These are phyloP conservation scores for Tenthredo mesomela DNA, from an alignment of 2,888 invertebrate genomes.

Conservation along the genomic window DNA sequence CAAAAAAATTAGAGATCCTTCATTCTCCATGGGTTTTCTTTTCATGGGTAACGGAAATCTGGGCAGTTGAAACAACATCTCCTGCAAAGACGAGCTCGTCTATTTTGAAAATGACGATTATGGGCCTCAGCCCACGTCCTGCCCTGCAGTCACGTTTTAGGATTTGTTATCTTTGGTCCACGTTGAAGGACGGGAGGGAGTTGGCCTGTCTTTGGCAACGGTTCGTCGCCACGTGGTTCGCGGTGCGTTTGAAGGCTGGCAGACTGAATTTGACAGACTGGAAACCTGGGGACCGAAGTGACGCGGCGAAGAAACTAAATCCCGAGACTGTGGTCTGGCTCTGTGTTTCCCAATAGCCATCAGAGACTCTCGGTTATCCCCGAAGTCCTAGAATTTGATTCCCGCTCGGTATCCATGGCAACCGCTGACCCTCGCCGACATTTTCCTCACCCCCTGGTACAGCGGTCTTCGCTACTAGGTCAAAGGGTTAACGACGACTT, in stretches of 20 bases:
- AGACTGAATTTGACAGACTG: background rate
- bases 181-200: background rate
- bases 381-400: constrained; percentile 35
- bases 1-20: background rate
- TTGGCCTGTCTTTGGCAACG: constrained; percentile 20
- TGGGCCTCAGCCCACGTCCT: background rate
- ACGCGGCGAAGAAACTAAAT: background rate
- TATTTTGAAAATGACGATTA: constrained; percentile 46
- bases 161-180: constrained; percentile 65
- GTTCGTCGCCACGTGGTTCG: constrained; percentile 38
- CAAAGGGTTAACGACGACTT: constrained; percentile 44
- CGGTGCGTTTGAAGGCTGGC: constrained; percentile 44
- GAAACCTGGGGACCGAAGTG: background rate
- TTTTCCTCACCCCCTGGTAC: constrained; percentile 32
- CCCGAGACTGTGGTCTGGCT: background rate
- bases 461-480: constrained; percentile 31
- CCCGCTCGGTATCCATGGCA: constrained; percentile 38
- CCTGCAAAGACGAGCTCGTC: constrained; percentile 12
- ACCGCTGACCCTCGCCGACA: constrained; percentile 34
- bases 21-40: background rate
- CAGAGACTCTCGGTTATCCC: constrained; percentile 7
- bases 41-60: constrained; percentile 45
- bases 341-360: constrained; percentile 34
- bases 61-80: constrained; percentile 49
- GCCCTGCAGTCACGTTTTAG: constrained; percentile 64